phyloP scores from a whole-genome alignment of 2,797 vertebrate genomes.

The Lycodopsis pacificus region DNA sequence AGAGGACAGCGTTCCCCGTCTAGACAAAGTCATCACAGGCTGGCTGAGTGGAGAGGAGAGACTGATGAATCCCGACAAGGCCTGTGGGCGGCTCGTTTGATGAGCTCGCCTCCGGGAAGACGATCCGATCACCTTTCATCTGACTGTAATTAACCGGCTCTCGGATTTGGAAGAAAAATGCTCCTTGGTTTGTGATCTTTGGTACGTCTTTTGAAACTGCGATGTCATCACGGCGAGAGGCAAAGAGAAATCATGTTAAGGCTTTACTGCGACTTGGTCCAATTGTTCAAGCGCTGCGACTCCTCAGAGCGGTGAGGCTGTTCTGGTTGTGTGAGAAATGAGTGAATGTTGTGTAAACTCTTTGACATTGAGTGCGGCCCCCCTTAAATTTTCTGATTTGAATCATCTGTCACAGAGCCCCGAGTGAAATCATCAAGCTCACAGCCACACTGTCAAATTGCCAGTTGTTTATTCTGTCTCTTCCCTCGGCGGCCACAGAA shows the following conservation, averaged over 20 bases:
- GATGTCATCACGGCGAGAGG: constrained; percentile 14
- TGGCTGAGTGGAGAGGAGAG: constrained; percentile 49
- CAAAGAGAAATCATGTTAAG: constrained; percentile 30
- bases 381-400: constrained; percentile 44
- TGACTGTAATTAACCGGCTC: constrained; percentile 54
- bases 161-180: constrained; percentile 43
- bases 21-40: constrained; percentile 62
- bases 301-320: constrained; percentile 18
- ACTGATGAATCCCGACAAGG: constrained; percentile 69
- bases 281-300: constrained; percentile 27
- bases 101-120: constrained; percentile 51
- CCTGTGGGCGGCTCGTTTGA: constrained; percentile 58
- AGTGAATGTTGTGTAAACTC: constrained; percentile 56
- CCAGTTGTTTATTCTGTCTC: constrained; percentile 6
- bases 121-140: constrained; percentile 70
- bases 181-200: constrained; percentile 38
- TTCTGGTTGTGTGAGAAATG: constrained; percentile 32
- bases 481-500: constrained; percentile 15
- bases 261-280: constrained; percentile 9
- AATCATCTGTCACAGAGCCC: constrained; percentile 65
- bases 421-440: constrained; percentile 47
- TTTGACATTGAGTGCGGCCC: constrained; percentile 41
- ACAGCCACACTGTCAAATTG: constrained; percentile 44
- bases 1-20: constrained; percentile 49
- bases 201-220: constrained; percentile 20